Conservation (phyloP, 2,797 vertebrate genomes). For the Nyctalus aviator region DNA sequence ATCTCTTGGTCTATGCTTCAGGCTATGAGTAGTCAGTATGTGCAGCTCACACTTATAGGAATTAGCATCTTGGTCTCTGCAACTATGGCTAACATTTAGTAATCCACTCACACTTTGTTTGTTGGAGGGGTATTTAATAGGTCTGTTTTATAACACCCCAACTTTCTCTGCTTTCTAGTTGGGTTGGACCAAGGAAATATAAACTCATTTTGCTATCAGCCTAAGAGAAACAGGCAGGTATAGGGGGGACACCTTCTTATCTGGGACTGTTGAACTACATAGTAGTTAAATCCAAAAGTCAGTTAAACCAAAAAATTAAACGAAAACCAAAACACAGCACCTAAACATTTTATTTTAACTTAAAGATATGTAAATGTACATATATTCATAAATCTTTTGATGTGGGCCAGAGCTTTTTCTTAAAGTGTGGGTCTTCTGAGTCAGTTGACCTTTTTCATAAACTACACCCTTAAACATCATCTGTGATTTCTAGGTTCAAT, state of each 20-base stretch:
- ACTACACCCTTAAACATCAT: not conserved
- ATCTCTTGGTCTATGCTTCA: not conserved
- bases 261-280: not conserved
- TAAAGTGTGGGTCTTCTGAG: not conserved
- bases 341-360: constrained; percentile 33
- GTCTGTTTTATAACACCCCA: constrained; percentile 34
- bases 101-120: not conserved
- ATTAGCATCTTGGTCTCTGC: not conserved
- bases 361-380: constrained; percentile 13
- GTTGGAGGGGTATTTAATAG: constrained; percentile 13
- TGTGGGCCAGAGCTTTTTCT: constrained; percentile 12
- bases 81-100: not conserved
- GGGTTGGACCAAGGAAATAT: not conserved
- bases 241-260: not conserved
- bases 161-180: constrained; percentile 12
- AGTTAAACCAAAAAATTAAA: constrained; percentile 37
- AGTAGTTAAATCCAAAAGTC: not conserved
- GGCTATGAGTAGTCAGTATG: not conserved
- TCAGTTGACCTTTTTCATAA: constrained; percentile 35
- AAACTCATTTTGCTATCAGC: constrained; percentile 35
- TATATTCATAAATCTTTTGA: constrained; percentile 3
- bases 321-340: not conserved
- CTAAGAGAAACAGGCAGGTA: not conserved
- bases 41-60: not conserved
- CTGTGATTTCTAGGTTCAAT: constrained; percentile 40